Base-by-base conservation (phyloP, 1,140 invertebrate species). In the Drusus annulatus region DNA sequence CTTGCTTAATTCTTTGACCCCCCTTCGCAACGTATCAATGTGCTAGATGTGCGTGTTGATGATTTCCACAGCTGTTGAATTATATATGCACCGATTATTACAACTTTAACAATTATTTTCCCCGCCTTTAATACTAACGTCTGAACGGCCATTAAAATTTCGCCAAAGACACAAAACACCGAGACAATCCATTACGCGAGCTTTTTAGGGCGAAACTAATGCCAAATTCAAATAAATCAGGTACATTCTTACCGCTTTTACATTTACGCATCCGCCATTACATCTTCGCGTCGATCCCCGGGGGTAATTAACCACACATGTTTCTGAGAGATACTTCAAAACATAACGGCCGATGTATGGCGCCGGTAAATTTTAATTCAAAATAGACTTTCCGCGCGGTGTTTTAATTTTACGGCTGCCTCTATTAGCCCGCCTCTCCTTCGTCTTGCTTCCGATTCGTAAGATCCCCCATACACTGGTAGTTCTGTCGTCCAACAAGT, bases 161-260 rank as follows among this genome's bases (percentile, higher is more conserved):
- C 36, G 36, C 36, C 36, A 45, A 45, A 45, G 56, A 19, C 23
- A 60, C 17, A 60, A 19, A 60, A 60, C 17, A 23, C 56, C 56
- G 56, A 17, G 56, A 60, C 56, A 60, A 60, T 60, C n/a, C 56
- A n/a, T 68, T 68, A n/a, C 15, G 31, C 23, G 2, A 8, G 16
- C 63, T 13, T 36, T 36, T 31, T 10, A 5, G 56, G 25, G 28
- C 5, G 31, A 68, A 68, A 68, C 23, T 68, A 68, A 31, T 68
- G 50, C 15, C 16, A 68, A 68, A 68, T 68, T 68, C 63, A 75
- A 58, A 75, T 75, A 75, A 75, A 75, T 75, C 71, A 75, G 60
- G 60, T 36, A 31, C 71, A 75, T 75, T 50, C 68, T 25, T 25
- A 51, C 31, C 68, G 68, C n/a, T 17, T 50, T 23, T 56, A 50